Evolutionary conservation across 1,140 invertebrate genomes (phyloP), one percentile per base, ranked within the genome.

Genomic region (Sycophila sp.): DNA sequence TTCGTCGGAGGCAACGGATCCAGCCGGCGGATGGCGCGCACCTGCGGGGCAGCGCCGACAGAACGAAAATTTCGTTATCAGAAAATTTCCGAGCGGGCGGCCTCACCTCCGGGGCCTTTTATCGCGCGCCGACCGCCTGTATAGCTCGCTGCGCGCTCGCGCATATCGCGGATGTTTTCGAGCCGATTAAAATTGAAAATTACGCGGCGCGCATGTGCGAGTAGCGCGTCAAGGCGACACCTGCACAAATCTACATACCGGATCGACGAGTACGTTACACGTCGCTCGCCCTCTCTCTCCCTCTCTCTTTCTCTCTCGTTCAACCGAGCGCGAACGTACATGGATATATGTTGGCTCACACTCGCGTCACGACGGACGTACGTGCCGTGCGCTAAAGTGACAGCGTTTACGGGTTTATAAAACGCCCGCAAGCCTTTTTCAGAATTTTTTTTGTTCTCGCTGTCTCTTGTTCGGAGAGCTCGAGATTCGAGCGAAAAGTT

Each of bases 161-260:
- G 51, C 22, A 36, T 75, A 71, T 73, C 62, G 63, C 56, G 68
- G 70, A 74, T 73, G 74, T 72, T 75, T 73, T 75, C 66, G 67
- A 55, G 49, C 28, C 71, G 73, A 81, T 81, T 80, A 78, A 76
- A 78, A 78, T 75, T 76, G 73, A 77, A 75, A 78, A 80, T 76
- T 78, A 77, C 73, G 45, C 64, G 22, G 6, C 17, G 45, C 19
- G 42, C 34, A 4, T 19, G 51, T 32, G 26, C n/a, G 32, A 10
- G 38, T 19, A 45, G 69, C 60, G 67, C 64, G 64, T 56, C 65
- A 65, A 68, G 66, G 70, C 75, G 78, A 79, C 77, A 83, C 75
- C 77, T 80, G 77, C 75, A 72, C 75, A 73, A 80, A 81, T 81
- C 77, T 83, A 77, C 79, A 79, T 81, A 81, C 79, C 73, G 75